A percentile compares a stretch with the other conserved stretches of the same genome.
These are phyloP conservation scores for Malurus alboscapulatus DNA, from an alignment of 2,113 vertebrate species.

Conservation along the genomic window DNA sequence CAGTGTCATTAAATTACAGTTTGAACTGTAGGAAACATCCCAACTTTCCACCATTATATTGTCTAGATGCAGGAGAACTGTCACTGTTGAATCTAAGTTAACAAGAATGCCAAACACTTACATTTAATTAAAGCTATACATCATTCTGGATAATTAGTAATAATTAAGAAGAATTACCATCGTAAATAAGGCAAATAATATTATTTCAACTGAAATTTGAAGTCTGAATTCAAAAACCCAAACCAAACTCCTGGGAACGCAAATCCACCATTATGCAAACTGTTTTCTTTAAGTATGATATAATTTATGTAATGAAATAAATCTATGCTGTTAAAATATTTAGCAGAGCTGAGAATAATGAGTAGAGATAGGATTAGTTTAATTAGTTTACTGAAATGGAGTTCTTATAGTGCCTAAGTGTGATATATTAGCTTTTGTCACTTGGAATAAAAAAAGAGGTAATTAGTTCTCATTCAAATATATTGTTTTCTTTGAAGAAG, in stretches of 20 bases:
- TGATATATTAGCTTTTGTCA: slow-evolving; percentile 83
- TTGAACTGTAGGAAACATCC: neutral
- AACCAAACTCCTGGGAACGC: slow-evolving; percentile 62
- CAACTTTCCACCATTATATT: neutral
- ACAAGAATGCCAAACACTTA: slow-evolving; percentile 60
- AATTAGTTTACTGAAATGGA: slow-evolving; percentile 83
- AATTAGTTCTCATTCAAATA: slow-evolving; percentile 78
- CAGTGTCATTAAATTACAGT: neutral
- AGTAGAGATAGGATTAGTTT: slow-evolving; percentile 81
- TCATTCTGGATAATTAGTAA: slow-evolving; percentile 76
- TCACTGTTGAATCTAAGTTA: slow-evolving; percentile 59
- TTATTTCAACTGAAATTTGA: slow-evolving; percentile 61
- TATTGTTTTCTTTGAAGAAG: slow-evolving; percentile 75
- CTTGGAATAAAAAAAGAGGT: slow-evolving; percentile 78
- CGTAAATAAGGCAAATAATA: slow-evolving; percentile 64
- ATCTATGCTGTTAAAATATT: slow-evolving; percentile 81
- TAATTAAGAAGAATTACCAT: slow-evolving; percentile 75
- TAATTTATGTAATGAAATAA: slow-evolving; percentile 82
- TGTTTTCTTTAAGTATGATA: slow-evolving; percentile 76
- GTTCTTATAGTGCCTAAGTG: slow-evolving; percentile 76
- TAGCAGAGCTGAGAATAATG: slow-evolving; percentile 79
- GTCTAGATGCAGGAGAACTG: neutral
- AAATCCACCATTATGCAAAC: slow-evolving; percentile 48
- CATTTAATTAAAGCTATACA: slow-evolving; percentile 74
- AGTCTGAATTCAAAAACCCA: slow-evolving; percentile 63